Evolutionary conservation across 2,113 vertebrate species (phyloP).

Genomic region (Forbesichthys agassizii): DNA sequence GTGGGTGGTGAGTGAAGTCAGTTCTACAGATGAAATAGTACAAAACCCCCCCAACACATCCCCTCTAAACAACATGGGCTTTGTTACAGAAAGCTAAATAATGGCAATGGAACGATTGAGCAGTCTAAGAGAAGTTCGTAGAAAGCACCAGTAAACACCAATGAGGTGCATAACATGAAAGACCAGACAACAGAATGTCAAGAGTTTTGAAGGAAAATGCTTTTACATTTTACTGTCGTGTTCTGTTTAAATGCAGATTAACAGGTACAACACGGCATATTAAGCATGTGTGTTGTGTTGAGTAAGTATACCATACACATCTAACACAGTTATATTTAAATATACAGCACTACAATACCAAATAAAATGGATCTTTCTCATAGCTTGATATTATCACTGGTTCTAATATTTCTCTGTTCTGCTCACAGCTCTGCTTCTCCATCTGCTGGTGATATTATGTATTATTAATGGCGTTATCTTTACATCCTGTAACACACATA

Average conservation of each 20-base stretch:
- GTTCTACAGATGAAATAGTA: slow-evolving; percentile 44
- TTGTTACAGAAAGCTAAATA: slow-evolving; percentile 35
- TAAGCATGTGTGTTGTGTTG: too few relatives aligned
- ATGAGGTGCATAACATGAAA: neutral
- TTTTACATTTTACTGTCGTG: too few relatives aligned
- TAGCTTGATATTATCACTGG: neutral
- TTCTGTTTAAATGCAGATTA: too few relatives aligned
- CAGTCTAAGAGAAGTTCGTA: neutral
- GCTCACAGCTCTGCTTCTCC: slow-evolving; percentile 27
- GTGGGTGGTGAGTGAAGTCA: slow-evolving; percentile 65
- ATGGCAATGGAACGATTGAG: neutral
- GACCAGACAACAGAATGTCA: too few relatives aligned
- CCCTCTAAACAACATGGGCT: slow-evolving; percentile 37
- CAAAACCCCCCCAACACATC: slow-evolving; percentile 31
- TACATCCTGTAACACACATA: neutral
- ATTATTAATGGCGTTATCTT: neutral
- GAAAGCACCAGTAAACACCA: neutral
- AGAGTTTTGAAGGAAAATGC: too few relatives aligned
- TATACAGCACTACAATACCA: too few relatives aligned
- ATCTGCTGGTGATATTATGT: slow-evolving; percentile 29
- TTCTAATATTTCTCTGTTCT: neutral
- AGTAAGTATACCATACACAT: too few relatives aligned
- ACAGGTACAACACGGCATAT: too few relatives aligned
- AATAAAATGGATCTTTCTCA: neutral
- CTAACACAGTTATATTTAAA: too few relatives aligned